Conservation (phyloP, 2,113 vertebrate species). For the Pogonocichla stellata region DNA sequence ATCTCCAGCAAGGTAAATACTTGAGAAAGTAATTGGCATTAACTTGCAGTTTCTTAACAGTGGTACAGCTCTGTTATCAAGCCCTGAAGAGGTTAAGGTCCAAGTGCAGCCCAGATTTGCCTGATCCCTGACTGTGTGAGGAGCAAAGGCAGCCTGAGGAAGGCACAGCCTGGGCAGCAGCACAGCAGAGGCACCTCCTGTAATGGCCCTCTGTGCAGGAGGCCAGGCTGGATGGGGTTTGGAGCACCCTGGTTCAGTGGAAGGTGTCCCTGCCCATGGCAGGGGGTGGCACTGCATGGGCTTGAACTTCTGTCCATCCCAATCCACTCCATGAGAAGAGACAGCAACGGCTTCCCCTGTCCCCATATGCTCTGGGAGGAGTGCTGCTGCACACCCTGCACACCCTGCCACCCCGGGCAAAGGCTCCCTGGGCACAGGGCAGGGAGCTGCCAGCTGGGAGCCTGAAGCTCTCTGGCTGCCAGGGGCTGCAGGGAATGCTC, state of each 20-base stretch:
- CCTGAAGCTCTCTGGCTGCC: background rate
- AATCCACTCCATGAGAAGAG: background rate
- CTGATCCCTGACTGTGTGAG: background rate
- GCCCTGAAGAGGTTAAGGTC: background rate
- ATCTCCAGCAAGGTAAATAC: background rate
- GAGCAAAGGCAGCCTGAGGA: background rate
- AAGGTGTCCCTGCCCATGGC: background rate
- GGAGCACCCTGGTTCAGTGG: background rate
- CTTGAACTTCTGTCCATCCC: background rate
- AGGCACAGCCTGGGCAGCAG: background rate
- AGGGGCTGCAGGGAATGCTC: background rate
- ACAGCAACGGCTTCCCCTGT: background rate
- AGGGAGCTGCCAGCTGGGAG: background rate
- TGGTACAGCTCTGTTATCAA: background rate
- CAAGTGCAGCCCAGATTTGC: background rate
- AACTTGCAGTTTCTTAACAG: background rate
- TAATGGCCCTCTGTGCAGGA: background rate
- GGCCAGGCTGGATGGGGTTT: background rate
- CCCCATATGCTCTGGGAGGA: fast-evolving
- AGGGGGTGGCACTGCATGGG: background rate
- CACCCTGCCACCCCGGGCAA: fast-evolving
- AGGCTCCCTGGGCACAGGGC: background rate
- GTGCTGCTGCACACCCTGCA: background rate
- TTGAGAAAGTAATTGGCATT: background rate
- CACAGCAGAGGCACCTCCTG: background rate